These are phyloP conservation scores for Teleopsis dalmanni DNA, from an alignment of 1,140 invertebrate genomes.

Conservation along the genomic window DNA sequence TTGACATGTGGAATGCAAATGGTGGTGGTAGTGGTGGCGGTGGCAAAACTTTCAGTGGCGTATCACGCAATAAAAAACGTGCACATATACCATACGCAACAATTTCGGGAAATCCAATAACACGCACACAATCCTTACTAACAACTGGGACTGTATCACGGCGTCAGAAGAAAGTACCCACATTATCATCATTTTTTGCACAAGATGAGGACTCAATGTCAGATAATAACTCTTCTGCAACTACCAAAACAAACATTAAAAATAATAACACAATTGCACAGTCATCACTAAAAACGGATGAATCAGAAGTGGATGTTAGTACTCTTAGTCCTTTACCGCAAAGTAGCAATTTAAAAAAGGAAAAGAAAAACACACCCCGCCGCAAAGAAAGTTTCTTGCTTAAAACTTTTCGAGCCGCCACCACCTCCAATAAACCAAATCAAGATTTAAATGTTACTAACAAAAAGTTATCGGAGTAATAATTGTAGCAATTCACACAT, in stretches of 20 bases:
- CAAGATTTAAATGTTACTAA: slow-evolving; percentile 25
- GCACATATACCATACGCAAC: slow-evolving; percentile 30
- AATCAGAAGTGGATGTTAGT: slow-evolving; percentile 2
- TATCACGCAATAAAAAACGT: slow-evolving; percentile 36
- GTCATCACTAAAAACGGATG: background rate
- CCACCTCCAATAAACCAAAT: slow-evolving; percentile 17
- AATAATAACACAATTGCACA: background rate
- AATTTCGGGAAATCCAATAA: slow-evolving; percentile 19
- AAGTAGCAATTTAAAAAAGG: background rate
- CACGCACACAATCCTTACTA: slow-evolving; percentile 29
- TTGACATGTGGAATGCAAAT: slow-evolving; percentile 7
- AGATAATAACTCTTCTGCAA: slow-evolving; percentile 5
- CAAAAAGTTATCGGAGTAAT: slow-evolving; percentile 7
- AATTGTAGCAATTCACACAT: no score
- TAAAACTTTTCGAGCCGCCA: slow-evolving; percentile 36
- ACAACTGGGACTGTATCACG: slow-evolving; percentile 12
- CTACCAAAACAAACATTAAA: background rate
- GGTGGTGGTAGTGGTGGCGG: slow-evolving; percentile 24
- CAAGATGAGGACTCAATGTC: slow-evolving; percentile 14
- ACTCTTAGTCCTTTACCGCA: background rate
- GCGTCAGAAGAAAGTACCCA: slow-evolving; percentile 24
- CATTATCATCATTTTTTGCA: slow-evolving; percentile 15
- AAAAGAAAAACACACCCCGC: slow-evolving; percentile 2
- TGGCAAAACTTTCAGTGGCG: slow-evolving; percentile 13
- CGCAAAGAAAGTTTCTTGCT: slow-evolving; percentile 43